Conservation (phyloP, 2,113 vertebrate species). For the Myanophis thanlyinensis region DNA sequence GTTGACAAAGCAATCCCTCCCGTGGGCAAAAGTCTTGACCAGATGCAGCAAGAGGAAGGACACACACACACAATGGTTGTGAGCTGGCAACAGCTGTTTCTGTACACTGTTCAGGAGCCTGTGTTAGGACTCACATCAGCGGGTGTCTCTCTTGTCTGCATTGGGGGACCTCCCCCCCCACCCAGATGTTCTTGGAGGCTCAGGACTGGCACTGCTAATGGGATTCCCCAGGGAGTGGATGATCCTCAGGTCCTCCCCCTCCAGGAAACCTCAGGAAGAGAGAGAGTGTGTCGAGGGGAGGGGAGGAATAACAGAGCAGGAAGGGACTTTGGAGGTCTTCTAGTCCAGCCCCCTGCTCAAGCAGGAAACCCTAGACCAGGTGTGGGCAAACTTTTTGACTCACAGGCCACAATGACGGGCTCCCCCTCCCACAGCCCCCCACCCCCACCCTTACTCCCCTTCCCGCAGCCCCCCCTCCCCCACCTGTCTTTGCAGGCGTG, state of each 20-base stretch:
- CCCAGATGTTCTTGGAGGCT: background rate
- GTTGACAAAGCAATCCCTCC: background rate
- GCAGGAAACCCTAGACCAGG: background rate
- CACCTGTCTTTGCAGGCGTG: too few relatives aligned
- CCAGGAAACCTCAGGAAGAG: background rate
- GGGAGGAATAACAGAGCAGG: too few relatives aligned
- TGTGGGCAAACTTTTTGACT: too few relatives aligned
- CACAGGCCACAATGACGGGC: too few relatives aligned
- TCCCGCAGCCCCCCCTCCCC: too few relatives aligned
- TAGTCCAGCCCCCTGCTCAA: background rate
- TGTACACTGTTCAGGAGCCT: background rate
- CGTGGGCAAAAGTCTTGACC: background rate
- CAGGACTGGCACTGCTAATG: background rate
- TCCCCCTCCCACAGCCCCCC: too few relatives aligned
- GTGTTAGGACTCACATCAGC: background rate
- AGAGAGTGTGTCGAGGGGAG: background rate
- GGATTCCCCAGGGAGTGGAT: too few relatives aligned
- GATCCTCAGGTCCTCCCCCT: background rate
- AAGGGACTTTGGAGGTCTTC: background rate
- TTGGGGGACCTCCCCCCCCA: too few relatives aligned
- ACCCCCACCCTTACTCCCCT: too few relatives aligned
- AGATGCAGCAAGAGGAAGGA: background rate
- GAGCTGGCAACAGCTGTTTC: background rate
- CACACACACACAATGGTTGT: background rate
- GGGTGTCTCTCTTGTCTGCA: background rate